Conservation (phyloP, 2,113 vertebrate genomes). For the Mus pahari region DNA sequence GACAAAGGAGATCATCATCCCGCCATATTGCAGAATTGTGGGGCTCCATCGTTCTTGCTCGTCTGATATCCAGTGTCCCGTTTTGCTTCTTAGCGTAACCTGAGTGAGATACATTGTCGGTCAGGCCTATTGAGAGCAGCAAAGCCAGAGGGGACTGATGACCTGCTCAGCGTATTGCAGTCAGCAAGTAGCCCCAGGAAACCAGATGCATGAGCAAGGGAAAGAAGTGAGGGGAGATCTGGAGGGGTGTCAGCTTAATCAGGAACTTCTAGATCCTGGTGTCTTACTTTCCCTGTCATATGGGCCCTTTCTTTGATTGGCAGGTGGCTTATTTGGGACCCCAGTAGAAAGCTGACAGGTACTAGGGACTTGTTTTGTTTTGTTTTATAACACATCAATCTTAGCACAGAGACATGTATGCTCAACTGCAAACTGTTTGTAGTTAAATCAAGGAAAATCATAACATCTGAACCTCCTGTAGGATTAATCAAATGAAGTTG, state of each 20-base stretch:
- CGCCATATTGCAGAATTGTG: background rate
- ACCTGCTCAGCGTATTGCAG: background rate
- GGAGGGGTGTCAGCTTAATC: background rate
- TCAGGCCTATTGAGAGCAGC: background rate
- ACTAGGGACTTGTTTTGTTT: background rate
- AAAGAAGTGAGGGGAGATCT: background rate
- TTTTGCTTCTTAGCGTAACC: background rate
- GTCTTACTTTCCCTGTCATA: background rate
- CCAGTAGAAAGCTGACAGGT: background rate
- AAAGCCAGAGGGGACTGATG: background rate
- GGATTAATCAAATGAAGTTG: background rate
- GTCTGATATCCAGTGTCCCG: background rate
- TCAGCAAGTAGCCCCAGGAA: background rate
- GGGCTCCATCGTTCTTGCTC: background rate
- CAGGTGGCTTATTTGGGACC: background rate
- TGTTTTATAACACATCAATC: background rate
- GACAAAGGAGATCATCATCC: background rate
- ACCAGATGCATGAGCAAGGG: background rate
- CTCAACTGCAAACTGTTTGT: background rate
- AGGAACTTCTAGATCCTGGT: background rate
- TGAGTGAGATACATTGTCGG: background rate
- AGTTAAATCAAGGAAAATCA: background rate
- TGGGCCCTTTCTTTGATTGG: background rate
- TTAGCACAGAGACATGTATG: background rate
- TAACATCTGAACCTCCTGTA: background rate